phyloP scores from a whole-genome alignment of 2,797 vertebrate genomes.

The Sebastes glaucus region DNA sequence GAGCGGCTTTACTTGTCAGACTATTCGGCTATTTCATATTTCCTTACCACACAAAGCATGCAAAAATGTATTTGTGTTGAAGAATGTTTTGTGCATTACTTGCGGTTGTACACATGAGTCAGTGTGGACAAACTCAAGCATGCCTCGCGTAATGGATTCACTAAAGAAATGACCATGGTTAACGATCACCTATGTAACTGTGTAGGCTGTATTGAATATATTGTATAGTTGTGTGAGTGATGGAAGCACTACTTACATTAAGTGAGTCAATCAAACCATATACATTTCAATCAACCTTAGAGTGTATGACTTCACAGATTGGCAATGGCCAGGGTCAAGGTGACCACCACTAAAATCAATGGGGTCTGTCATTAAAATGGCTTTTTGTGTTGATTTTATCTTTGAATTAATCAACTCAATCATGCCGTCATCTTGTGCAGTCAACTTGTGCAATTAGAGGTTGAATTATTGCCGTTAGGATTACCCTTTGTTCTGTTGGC shows the following conservation, averaged over 20 bases:
- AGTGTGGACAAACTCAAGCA: neutral
- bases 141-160: neutral
- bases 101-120: neutral
- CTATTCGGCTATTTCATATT: conserved; percentile 36
- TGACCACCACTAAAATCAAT: conserved; percentile 16
- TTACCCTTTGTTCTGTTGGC: neutral
- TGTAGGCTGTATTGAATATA: neutral
- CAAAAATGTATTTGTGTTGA: conserved; percentile 26
- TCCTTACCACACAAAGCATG: conserved; percentile 21
- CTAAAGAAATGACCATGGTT: neutral
- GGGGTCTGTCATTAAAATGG: neutral
- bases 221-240: neutral
- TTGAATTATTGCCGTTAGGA: neutral
- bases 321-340: neutral
- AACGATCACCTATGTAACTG: neutral
- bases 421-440: neutral
- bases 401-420: conserved; percentile 10
- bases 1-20: conserved; percentile 54
- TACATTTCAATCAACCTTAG: neutral
- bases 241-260: neutral
- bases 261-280: conserved; percentile 6
- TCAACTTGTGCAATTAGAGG: neutral
- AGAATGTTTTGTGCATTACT: neutral
- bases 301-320: neutral
- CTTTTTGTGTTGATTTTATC: conserved; percentile 5